Conservation (phyloP, 2,888 invertebrate genomes). For the Urechis unicinctus region DNA sequence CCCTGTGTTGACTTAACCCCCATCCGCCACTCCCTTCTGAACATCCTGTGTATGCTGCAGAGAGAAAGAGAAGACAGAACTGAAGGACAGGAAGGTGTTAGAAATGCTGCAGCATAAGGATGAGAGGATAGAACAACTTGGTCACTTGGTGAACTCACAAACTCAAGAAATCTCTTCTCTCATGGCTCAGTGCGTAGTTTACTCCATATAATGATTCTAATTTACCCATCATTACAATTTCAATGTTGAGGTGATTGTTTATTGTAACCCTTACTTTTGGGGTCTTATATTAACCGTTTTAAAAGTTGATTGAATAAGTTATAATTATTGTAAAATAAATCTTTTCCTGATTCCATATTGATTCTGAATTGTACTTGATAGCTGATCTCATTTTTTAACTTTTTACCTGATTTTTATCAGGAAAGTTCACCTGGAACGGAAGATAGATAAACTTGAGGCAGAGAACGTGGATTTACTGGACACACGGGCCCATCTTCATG, state of each 20-base stretch:
- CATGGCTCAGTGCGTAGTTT: constrained; percentile 2
- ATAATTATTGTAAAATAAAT: no score
- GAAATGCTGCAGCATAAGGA: constrained; percentile 46
- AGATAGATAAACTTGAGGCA: not conserved
- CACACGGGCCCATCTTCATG: not conserved
- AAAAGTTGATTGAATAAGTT: no score
- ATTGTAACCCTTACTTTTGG: no score
- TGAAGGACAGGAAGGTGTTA: constrained; percentile 44
- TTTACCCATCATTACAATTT: not conserved
- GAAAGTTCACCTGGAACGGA: constrained; percentile 23
- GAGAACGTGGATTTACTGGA: not conserved
- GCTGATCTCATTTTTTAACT: no score
- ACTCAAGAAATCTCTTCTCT: constrained; percentile 3
- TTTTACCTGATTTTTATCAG: constrained; percentile 31
- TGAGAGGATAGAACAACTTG: constrained; percentile 33
- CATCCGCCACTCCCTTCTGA: no score
- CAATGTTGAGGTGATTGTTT: no score
- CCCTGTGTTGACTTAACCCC: not conserved
- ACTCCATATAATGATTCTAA: not conserved
- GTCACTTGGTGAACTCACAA: constrained; percentile 7
- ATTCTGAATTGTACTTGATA: no score
- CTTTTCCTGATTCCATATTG: no score
- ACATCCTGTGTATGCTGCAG: no score
- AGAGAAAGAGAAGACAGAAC: constrained; percentile 47
- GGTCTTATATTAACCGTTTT: no score